Evolutionary conservation across 2,797 vertebrate species (phyloP).

Genomic region (Phataginus tricuspis): DNA sequence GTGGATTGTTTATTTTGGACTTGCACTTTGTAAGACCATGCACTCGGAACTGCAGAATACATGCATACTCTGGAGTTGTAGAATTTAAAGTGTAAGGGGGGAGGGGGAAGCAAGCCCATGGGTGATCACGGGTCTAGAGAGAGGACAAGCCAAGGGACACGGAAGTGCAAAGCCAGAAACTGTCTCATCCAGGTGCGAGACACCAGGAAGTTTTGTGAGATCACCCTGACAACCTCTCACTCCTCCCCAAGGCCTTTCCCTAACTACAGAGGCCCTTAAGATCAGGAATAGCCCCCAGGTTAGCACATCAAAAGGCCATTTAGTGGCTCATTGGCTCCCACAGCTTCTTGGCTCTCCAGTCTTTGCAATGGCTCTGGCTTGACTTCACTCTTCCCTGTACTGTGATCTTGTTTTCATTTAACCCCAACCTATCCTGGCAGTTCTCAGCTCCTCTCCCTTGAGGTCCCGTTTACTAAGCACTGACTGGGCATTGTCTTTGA

Average conservation of each 20-base stretch:
- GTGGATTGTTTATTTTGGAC: slow-evolving; percentile 3
- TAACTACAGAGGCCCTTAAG: not conserved
- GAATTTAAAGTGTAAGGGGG: not conserved
- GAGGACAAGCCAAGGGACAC: not conserved
- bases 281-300: not conserved
- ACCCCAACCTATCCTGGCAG: not conserved
- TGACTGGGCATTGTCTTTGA: not conserved
- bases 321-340: not conserved
- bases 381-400: not conserved
- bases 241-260: not conserved
- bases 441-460: not conserved
- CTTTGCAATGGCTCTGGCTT: not conserved
- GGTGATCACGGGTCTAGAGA: not conserved
- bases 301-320: not conserved
- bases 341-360: not conserved
- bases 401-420: not conserved
- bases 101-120: not conserved
- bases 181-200: not conserved
- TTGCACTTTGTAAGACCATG: not conserved
- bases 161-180: not conserved
- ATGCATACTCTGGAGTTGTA: not conserved
- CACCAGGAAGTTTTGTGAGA: not conserved
- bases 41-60: not conserved
- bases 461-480: not conserved
- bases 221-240: not conserved